Evolutionary conservation across 2,888 invertebrate genomes (phyloP), one percentile per base, ranked within the genome.

Genomic region (Drosophila anomalipes): DNA sequence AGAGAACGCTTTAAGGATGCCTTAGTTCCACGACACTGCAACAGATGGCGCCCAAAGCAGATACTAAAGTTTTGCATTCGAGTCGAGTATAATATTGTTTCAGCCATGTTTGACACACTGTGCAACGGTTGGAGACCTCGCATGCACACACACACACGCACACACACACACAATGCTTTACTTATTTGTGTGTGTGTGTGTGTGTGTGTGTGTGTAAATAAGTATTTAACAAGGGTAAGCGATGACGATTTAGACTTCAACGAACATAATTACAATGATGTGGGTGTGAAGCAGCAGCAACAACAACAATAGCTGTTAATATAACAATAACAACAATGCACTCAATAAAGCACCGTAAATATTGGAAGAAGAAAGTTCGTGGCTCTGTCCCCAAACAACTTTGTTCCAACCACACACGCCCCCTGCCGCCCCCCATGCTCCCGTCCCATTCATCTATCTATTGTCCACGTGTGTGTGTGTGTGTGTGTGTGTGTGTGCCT

Each of bases 311-410:
- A 52, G 28, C 60, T 62, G 33, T 41, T 53, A 41, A 66, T 65
- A 56, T 49, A 69, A 68, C 51, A 85, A 51, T 47, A 72, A 70
- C 81, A 82, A 83, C 77, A 86, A 83, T 83, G 74, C 83, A 83
- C 74, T 70, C 74, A 77, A 75, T 82, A 67, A 81, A 66, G 66
- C 72, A 73, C 70, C 90, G 66, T 72, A 81, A 70, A 90, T 74
- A 75, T 75, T 73, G 79, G 74, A 77, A 79, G 86, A 83, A 83
- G 83, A 85, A 85, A 85, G 85, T 85, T 85, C 44, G 77, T 70
- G 82, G 51, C 79, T 54, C 79, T 59, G 73, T 71, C 77, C 47
- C 65, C 78, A 64, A 69, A 35, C 33, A 16, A 54, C 54, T 30
- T 52, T 51, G 59, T 51, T 66, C 53, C 79, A 64, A 69, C 77